These are phyloP conservation scores for Dysidea cf. avara DNA, from an alignment of 37 sponge, comb jelly and placozoan genomes.

Conservation along the genomic window DNA sequence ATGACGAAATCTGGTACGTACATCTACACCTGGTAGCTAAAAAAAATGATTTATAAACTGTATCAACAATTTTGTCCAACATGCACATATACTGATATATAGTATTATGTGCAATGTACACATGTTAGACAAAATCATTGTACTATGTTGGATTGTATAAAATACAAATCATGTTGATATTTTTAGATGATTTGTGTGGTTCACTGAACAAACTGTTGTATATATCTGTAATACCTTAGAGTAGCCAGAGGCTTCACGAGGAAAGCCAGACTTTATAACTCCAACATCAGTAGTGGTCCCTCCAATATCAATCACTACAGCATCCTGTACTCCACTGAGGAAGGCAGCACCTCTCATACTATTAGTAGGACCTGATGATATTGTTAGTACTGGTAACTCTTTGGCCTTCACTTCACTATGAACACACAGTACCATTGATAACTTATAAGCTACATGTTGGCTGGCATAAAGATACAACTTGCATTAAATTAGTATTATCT, in stretches of 20 bases:
- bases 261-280: conserved; percentile 69
- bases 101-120: too few relatives aligned
- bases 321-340: conserved; percentile 63
- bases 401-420: conserved; percentile 54
- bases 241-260: conserved; percentile 72
- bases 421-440: too few relatives aligned
- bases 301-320: conserved; percentile 84
- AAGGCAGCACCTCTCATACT: conserved; percentile 86
- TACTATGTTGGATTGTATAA: too few relatives aligned
- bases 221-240: conserved; percentile 36
- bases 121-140: too few relatives aligned
- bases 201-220: too few relatives aligned
- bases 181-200: too few relatives aligned
- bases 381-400: conserved; percentile 70
- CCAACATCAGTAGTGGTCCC: conserved; percentile 86
- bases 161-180: too few relatives aligned
- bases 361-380: conserved; percentile 88
- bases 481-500: too few relatives aligned
- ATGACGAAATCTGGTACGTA: conserved; percentile 75
- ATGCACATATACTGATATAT: too few relatives aligned
- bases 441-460: too few relatives aligned
- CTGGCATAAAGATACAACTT: too few relatives aligned
- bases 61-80: too few relatives aligned
- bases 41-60: neutral
- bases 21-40: conserved; percentile 66